Base-by-base conservation (phyloP, 2,888 invertebrate species). In the Rambutsinella grinnellia region DNA sequence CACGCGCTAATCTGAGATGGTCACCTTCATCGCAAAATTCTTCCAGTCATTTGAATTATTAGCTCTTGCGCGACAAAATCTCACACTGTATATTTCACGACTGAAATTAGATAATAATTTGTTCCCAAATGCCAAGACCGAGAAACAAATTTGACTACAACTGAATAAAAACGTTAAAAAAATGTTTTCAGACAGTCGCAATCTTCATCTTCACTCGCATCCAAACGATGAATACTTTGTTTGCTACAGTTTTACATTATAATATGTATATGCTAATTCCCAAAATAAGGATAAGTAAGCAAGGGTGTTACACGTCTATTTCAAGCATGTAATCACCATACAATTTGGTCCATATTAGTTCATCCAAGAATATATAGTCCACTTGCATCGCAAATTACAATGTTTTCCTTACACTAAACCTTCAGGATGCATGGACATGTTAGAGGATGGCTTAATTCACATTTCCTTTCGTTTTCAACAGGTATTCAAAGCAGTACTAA, bases 401-500 rank as follows among this genome's bases (percentile, higher is more conserved):
- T n/a, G n/a, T n/a, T n/a, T n/a, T n/a, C n/a, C n/a, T n/a, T n/a
- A n/a, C n/a, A n/a, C n/a, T n/a, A n/a, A n/a, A n/a, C n/a, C n/a
- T n/a, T n/a, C n/a, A n/a, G n/a, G n/a, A 36, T 13, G 13, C 36
- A 36, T 36, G 36, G 36, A 36, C 10, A 19, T 21, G 13, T 3
- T 53, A 21, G 2, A 53, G 27, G 6, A 28, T 28, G 17, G 19
- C 57, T 57, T 27, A n/a, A 28, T 28, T 57, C 28, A 57, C 27
- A 28, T 57, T 26, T 57, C 28, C 28, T 57, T 57, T 57, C 57
- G 17, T 57, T 57, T 57, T 57, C 27, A 17, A 26, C 57, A 57
- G 57, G 28, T 28, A 57, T 57, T 28, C 26, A 56, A 5, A 28
- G 3, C 2, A 27, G 27, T 19, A 28, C 28, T 57, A 57, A 57